Base-by-base conservation (phyloP, 1,140 invertebrate genomes). In the Achatina immaculata region DNA sequence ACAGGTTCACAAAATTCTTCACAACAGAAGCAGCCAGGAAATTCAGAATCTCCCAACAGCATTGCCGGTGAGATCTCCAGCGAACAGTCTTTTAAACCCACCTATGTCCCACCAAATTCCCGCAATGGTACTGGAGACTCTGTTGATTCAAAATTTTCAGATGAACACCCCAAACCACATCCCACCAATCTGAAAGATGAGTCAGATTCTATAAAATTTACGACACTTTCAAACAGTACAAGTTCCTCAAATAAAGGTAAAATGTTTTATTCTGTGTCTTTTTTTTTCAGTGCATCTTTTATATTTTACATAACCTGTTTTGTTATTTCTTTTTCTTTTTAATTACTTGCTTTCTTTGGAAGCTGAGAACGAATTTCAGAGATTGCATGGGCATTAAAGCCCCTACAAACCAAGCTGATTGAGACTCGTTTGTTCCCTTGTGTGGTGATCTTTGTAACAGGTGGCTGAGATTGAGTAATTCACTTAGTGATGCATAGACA, bases 201-300 rank as follows among this genome's bases (percentile, higher is more conserved):
- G 34, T 21, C 51, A 40, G 55, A 76, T n/a, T 76, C 74, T 28
- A 24, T 58, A 19, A 34, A 21, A 31, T 51, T 24, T 0, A 1
- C 42, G 7, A 7, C n/a, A 2, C 4, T 68, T 24, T 34, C 76
- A 21, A 28, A 31, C 31, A 43, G 16, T 34, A 38, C 19, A 3
- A 42, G 62, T 11, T 58, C 62, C n/a, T 68, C 76, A 2, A 78
- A 68, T 36, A 78, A 78, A 78, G 76, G 76, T 78, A 31, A 19
- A 38, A 1, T 73, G 16, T 62, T 31, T 16, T 31, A 7, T n/a
- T 31, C 16, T 31, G 16, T 31, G 0, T 62, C 4, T 62, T 62
- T 55, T 55, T 48, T 48, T 48, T 48, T 66, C 11, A 9, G 34
- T 9, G 62, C 11, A 9, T 66, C 11, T 7, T 31, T 66, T 36